Evolutionary conservation across 2,113 vertebrate species (phyloP).

Genomic region (Kryptolebias marmoratus): DNA sequence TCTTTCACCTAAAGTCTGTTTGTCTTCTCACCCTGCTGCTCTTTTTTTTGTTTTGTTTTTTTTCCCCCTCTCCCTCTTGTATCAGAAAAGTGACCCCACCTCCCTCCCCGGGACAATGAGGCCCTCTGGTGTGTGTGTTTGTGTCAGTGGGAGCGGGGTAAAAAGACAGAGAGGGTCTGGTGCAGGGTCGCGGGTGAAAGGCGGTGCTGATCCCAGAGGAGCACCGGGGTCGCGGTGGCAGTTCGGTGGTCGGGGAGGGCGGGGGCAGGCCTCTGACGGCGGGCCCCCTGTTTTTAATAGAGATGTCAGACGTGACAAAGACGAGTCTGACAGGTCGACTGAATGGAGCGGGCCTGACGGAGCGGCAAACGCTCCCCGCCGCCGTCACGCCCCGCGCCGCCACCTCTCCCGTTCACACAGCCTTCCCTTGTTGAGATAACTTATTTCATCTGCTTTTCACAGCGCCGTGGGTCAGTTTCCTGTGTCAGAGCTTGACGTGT

Average conservation of each 20-base stretch:
- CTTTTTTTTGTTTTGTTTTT: constrained; percentile 75
- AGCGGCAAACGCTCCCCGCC: constrained; percentile 41
- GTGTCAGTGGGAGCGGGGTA: constrained; percentile 24
- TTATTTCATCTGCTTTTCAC: constrained; percentile 54
- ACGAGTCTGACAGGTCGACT: constrained; percentile 77
- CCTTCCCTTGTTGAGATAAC: constrained; percentile 49
- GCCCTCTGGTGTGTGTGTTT: constrained; percentile 62
- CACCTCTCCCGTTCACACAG: constrained; percentile 53
- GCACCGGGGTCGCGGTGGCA: constrained; percentile 71
- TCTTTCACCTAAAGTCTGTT: constrained; percentile 9
- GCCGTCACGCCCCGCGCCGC: constrained; percentile 48
- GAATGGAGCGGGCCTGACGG: constrained; percentile 74
- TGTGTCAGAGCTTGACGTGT: constrained; percentile 51
- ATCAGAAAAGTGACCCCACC: constrained; percentile 36
- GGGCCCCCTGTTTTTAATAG: constrained; percentile 77
- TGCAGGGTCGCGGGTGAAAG: constrained; percentile 70
- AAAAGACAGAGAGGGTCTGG: constrained; percentile 58
- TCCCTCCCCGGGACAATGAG: constrained; percentile 62
- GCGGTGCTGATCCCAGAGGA: constrained; percentile 61
- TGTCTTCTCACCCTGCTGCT: constrained; percentile 43
- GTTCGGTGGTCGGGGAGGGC: constrained; percentile 45
- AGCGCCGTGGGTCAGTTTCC: constrained; percentile 34
- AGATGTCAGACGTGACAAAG: constrained; percentile 84
- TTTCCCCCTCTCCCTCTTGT: constrained; percentile 14
- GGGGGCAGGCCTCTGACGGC: constrained; percentile 64